Conservation (phyloP, 2,888 invertebrate genomes). For the Phlogophora meticulosa region DNA sequence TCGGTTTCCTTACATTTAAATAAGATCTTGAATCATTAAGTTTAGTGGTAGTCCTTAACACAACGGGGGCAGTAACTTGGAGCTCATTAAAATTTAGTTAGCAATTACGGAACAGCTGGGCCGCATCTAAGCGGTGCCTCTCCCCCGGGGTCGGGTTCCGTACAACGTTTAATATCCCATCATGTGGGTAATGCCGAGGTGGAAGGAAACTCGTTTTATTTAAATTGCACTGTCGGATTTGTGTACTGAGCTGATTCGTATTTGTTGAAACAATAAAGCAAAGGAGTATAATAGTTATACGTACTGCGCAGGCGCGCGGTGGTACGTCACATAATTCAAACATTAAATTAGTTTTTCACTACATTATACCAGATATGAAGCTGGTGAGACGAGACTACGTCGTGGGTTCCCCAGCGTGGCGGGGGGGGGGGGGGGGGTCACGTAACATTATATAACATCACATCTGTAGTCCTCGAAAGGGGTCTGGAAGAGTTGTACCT, state of each 20-base stretch:
- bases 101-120: conserved; percentile 38
- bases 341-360: conserved; percentile 10
- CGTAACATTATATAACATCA: too few species aligned
- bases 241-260: background rate
- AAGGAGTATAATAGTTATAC: background rate
- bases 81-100: conserved; percentile 46
- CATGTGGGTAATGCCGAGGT: conserved; percentile 28
- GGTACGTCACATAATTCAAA: background rate
- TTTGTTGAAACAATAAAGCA: conserved; percentile 3
- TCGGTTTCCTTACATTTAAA: conserved; percentile 16
- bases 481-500: too few species aligned
- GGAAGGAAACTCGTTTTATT: conserved; percentile 30
- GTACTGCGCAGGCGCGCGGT: background rate
- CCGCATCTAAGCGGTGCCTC: conserved; percentile 1
- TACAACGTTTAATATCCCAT: conserved; percentile 37
- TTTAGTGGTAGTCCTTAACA: conserved; percentile 5
- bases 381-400: background rate
- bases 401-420: background rate
- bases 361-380: background rate
- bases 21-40: conserved; percentile 18
- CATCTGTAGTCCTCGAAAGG: too few species aligned
- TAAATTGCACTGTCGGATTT: conserved; percentile 20
- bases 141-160: conserved; percentile 6
- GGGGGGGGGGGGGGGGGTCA: too few species aligned
- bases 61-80: conserved; percentile 25